These are phyloP conservation scores for Prunella strophiata DNA, from an alignment of 2,797 vertebrate species.

Conservation along the genomic window DNA sequence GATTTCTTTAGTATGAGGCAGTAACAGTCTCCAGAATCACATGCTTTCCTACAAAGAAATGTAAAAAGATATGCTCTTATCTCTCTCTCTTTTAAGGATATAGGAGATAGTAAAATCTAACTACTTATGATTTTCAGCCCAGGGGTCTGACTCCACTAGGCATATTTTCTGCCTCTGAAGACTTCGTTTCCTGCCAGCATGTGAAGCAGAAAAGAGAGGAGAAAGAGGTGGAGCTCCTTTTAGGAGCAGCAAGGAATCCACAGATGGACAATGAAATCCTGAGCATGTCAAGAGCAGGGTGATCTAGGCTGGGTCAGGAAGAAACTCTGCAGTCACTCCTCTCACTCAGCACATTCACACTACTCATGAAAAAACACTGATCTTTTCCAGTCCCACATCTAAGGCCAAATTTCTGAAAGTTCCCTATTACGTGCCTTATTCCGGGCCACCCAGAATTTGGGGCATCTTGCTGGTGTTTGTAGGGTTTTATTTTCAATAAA, in stretches of 20 bases:
- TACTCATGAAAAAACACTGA: background rate
- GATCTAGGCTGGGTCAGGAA: background rate
- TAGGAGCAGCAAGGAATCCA: background rate
- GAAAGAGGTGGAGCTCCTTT: background rate
- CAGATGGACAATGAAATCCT: background rate
- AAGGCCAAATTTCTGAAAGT: background rate
- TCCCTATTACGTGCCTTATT: background rate
- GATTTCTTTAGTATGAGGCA: background rate
- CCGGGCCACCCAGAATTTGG: background rate
- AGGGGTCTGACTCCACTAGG: background rate
- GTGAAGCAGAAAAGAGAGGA: background rate
- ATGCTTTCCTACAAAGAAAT: background rate
- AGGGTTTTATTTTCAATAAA: background rate
- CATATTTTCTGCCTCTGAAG: background rate
- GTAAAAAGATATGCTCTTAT: background rate
- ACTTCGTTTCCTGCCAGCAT: background rate
- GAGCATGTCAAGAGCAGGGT: accelerated
- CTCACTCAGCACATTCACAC: background rate
- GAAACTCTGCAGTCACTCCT: background rate
- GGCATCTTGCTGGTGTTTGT: accelerated
- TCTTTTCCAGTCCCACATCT: background rate
- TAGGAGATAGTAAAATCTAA: background rate
- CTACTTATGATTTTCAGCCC: background rate
- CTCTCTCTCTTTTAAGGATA: background rate
- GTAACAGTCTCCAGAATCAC: background rate